These are phyloP conservation scores for Cryptotermes secundus DNA, from an alignment of 1,140 invertebrate species.

Conservation along the genomic window DNA sequence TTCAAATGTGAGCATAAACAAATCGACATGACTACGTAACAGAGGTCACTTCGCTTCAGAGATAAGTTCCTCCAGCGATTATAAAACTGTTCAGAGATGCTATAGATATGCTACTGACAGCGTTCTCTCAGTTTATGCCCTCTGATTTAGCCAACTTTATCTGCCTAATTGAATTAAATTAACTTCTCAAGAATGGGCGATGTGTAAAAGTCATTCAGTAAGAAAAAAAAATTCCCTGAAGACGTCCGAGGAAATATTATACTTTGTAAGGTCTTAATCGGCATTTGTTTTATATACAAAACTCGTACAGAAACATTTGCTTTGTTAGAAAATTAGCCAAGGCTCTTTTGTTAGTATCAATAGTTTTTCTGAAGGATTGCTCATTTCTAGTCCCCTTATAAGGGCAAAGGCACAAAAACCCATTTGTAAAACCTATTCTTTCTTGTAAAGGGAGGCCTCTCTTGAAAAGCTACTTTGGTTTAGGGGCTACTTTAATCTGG, in stretches of 20 bases:
- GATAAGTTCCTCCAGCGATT: no score
- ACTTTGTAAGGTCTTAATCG: no score
- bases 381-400: background rate
- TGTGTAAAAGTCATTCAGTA: background rate
- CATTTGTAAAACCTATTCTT: background rate
- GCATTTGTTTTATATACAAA: background rate
- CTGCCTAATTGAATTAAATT: no score
- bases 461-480: background rate
- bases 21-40: no score
- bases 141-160: background rate
- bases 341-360: background rate
- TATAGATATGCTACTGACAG: no score
- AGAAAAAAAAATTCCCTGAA: background rate
- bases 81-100: no score
- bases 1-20: no score
- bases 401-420: background rate
- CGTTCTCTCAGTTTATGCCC: no score
- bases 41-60: no score
- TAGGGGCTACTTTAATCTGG: constrained; percentile 20
- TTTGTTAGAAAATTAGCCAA: background rate
- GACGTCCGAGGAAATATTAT: background rate
- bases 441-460: background rate
- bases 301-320: background rate
- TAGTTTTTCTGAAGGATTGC: background rate
- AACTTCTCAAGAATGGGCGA: background rate